Evolutionary conservation across 2,888 invertebrate genomes (phyloP).

Genomic region (Sisyra nigra): DNA sequence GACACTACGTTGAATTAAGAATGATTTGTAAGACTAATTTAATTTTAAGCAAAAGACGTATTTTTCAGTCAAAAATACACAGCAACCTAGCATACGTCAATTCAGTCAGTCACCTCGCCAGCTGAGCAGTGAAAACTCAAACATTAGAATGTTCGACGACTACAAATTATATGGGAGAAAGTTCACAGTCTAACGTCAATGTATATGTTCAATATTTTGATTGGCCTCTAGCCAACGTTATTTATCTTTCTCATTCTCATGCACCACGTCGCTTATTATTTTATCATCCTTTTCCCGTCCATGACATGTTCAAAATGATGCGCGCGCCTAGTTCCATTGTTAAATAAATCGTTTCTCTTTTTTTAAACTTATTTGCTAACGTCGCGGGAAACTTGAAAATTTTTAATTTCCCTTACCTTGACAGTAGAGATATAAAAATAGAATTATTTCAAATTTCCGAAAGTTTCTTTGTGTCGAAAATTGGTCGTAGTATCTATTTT

Average conservation of each 20-base stretch:
- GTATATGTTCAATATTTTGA: neutral
- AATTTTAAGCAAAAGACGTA: constrained; percentile 2
- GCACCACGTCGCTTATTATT: neutral
- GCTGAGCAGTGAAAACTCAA: constrained; percentile 8
- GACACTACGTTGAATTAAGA: constrained; percentile 1
- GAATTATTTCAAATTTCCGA: no score
- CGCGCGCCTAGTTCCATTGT: constrained; percentile 4
- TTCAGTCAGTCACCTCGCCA: constrained; percentile 9
- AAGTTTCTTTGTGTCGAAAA: no score
- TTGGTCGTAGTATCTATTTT: no score
- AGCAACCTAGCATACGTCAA: constrained; percentile 8
- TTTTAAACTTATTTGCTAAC: neutral
- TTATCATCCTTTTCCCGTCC: constrained; percentile 1
- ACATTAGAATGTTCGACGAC: constrained; percentile 3
- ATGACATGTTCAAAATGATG: constrained; percentile 7
- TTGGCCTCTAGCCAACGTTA: constrained; percentile 6
- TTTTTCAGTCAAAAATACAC: constrained; percentile 7
- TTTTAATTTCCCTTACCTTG: no score
- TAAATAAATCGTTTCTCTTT: neutral
- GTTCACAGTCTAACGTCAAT: constrained; percentile 1
- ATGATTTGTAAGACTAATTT: neutral
- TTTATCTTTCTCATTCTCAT: neutral
- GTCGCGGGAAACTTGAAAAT: no score
- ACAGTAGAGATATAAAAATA: no score
- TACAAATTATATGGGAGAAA: neutral